These are phyloP conservation scores for Antennarius striatus DNA, from an alignment of 2,113 vertebrate genomes.

Conservation along the genomic window DNA sequence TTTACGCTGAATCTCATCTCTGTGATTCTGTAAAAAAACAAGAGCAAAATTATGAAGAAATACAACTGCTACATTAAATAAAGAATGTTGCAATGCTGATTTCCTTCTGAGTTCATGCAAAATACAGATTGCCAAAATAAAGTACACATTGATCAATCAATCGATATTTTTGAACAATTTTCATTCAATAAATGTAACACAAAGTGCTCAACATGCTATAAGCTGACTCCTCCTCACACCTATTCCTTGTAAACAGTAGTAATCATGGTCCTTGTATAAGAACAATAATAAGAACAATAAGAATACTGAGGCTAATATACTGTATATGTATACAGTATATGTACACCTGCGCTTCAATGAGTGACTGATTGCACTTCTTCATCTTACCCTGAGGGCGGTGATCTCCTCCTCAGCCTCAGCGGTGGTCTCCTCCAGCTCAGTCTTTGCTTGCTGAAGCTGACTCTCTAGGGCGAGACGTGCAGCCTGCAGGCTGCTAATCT, in stretches of 20 bases:
- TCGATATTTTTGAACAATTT: neutral
- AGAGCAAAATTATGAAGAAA: constrained; percentile 1
- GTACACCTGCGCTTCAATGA: neutral
- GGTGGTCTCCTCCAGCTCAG: constrained; percentile 95
- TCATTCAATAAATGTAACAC: too few relatives aligned
- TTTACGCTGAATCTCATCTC: constrained; percentile 99
- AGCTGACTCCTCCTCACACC: too few relatives aligned
- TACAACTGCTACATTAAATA: neutral
- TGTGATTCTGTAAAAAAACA: constrained; percentile 64
- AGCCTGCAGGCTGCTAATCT: constrained; percentile 92
- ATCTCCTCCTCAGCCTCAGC: constrained; percentile 98
- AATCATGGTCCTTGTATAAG: too few relatives aligned
- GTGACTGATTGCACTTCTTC: neutral
- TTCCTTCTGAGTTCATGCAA: neutral
- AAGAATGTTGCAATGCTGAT: neutral
- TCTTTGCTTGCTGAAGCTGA: constrained; percentile 95
- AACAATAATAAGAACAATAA: too few relatives aligned
- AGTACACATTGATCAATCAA: neutral
- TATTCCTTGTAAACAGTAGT: too few relatives aligned
- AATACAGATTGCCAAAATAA: neutral
- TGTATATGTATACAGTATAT: neutral
- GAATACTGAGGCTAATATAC: too few relatives aligned
- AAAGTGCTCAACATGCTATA: too few relatives aligned
- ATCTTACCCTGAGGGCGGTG: constrained; percentile 91
- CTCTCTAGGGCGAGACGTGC: constrained; percentile 91